These are phyloP conservation scores for Syngnathus floridae DNA, from an alignment of 2,113 vertebrate genomes.

Conservation along the genomic window DNA sequence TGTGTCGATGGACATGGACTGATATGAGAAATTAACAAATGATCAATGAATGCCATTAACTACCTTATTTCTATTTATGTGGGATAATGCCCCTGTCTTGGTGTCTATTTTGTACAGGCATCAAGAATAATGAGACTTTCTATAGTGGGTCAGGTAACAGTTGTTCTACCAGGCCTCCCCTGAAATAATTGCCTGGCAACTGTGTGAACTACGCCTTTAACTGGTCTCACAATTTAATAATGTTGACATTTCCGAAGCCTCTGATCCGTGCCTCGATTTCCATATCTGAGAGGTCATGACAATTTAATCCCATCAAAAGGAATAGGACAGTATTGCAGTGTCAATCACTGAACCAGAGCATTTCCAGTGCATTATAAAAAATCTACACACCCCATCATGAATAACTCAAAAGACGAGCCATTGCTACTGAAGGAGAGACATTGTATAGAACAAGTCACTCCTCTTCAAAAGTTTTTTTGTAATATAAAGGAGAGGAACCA, in stretches of 20 bases:
- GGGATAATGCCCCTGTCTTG: neutral
- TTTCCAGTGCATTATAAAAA: slow-evolving; percentile 1
- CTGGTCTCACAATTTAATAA: slow-evolving; percentile 53
- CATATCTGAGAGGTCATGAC: slow-evolving; percentile 66
- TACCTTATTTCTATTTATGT: too few relatives aligned
- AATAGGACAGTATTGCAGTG: slow-evolving; percentile 53
- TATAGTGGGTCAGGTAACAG: neutral
- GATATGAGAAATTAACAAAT: too few relatives aligned
- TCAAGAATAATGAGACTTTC: slow-evolving; percentile 8
- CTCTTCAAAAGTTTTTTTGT: neutral
- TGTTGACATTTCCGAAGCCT: slow-evolving; percentile 64
- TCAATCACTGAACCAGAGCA: slow-evolving; percentile 44
- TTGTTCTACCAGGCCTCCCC: neutral
- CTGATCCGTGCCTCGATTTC: slow-evolving; percentile 61
- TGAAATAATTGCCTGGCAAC: slow-evolving; percentile 7
- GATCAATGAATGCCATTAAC: neutral
- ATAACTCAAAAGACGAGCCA: too few relatives aligned
- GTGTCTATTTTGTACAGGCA: neutral
- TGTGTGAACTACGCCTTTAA: slow-evolving; percentile 31
- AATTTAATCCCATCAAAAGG: slow-evolving; percentile 69
- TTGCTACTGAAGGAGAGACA: too few relatives aligned
- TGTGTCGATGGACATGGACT: neutral
- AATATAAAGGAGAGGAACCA: too few relatives aligned
- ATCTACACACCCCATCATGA: neutral
- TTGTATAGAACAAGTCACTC: too few relatives aligned